Evolutionary conservation across 2,113 vertebrate species (phyloP).

Genomic region (Apodemus sylvaticus): DNA sequence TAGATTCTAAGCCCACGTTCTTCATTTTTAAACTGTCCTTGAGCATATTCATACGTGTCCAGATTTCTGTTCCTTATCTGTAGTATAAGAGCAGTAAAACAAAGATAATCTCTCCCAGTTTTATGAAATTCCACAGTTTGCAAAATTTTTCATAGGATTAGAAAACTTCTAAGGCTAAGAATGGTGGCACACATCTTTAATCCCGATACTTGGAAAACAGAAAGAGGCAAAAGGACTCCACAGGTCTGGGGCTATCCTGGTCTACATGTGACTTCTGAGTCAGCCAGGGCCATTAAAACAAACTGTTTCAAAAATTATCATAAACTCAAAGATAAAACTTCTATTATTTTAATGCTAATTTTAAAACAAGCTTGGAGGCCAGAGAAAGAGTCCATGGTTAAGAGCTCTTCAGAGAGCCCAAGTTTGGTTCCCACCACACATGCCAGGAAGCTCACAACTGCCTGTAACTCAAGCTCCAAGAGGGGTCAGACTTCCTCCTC

Average conservation of each 20-base stretch:
- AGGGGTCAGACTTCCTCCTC: neutral
- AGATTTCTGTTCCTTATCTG: constrained; percentile 4
- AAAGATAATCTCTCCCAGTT: constrained; percentile 3
- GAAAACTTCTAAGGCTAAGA: constrained; percentile 10
- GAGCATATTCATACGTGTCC: constrained; percentile 34
- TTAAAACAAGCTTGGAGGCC: neutral
- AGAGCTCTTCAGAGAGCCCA: neutral
- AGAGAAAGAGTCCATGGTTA: neutral
- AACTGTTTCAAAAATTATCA: neutral
- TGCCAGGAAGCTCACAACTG: neutral
- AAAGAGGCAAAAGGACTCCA: neutral
- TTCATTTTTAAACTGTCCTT: constrained; percentile 28
- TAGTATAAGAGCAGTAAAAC: neutral
- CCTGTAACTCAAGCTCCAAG: neutral
- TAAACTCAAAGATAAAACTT: neutral
- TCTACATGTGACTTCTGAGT: too few species aligned
- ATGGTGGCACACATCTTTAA: neutral
- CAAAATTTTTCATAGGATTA: constrained; percentile 41
- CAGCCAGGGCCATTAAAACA: neutral
- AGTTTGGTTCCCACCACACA: neutral
- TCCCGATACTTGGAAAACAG: neutral
- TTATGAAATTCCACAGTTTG: constrained; percentile 6
- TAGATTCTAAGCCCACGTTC: constrained; percentile 12
- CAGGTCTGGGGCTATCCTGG: neutral
- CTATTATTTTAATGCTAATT: neutral